Conservation (phyloP, 2,888 invertebrate species). For the Coronaproctus castanopsis region DNA sequence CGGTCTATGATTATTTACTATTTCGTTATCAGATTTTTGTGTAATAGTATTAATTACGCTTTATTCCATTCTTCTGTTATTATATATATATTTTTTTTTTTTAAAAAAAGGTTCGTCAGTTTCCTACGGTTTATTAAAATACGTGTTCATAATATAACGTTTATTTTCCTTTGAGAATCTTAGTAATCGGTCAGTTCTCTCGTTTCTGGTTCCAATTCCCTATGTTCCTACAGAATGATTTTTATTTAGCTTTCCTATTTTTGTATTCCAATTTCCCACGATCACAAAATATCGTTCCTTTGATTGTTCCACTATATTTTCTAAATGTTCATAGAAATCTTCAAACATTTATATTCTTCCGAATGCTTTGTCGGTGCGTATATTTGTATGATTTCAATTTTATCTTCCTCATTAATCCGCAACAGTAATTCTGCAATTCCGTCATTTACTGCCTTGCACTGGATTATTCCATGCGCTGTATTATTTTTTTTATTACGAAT, state of each 20-base stretch:
- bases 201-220: not conserved
- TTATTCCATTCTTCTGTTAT: not conserved
- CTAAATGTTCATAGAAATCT: not conserved
- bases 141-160: not conserved
- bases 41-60: too few species aligned
- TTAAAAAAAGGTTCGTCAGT: not conserved
- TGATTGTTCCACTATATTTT: not conserved
- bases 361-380: not conserved
- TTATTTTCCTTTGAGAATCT: not conserved
- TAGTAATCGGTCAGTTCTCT: not conserved
- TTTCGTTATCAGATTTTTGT: too few species aligned
- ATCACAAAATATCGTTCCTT: not conserved
- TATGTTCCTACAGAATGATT: not conserved
- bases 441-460: not conserved
- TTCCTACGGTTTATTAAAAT: not conserved
- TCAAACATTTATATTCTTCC: not conserved
- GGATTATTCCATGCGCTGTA: not conserved
- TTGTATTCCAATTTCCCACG: not conserved
- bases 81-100: not conserved
- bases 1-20: not conserved
- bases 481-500: not conserved
- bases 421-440: not conserved
- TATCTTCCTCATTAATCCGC: not conserved
- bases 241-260: not conserved
- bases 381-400: not conserved